A percentile compares a stretch with the other conserved stretches of the same genome.
phyloP scores from a whole-genome alignment of 2,888 invertebrate species.

The Boloria euphrosyne region DNA sequence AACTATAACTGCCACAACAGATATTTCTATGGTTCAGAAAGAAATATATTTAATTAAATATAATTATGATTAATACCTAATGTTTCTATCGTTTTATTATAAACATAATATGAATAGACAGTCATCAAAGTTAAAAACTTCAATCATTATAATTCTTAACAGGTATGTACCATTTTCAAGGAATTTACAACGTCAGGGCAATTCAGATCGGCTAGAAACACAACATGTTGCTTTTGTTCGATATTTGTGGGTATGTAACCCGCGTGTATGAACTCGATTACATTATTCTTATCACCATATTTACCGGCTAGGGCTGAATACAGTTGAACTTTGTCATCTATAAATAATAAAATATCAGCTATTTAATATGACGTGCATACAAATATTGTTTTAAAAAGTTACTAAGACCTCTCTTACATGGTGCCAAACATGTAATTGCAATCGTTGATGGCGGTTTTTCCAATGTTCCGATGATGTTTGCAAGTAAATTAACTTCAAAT shows the following conservation, averaged over 20 bases:
- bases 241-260: conserved; percentile 47
- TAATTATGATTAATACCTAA: no score
- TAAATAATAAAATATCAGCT: conserved; percentile 38
- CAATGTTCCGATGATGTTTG: conserved; percentile 24
- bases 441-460: conserved; percentile 28
- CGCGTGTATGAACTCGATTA: conserved; percentile 51
- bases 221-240: conserved; percentile 54
- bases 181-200: conserved; percentile 55
- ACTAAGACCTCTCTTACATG: conserved; percentile 21
- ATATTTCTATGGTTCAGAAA: conserved; percentile 51
- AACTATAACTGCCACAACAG: neutral
- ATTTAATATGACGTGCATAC: conserved; percentile 2
- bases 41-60: no score
- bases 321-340: conserved; percentile 57
- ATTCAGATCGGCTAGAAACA: conserved; percentile 60
- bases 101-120: no score
- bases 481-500: conserved; percentile 21
- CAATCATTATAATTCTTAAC: no score
- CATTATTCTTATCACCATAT: conserved; percentile 47
- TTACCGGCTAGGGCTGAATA: conserved; percentile 50
- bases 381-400: neutral
- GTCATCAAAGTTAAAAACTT: no score
- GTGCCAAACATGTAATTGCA: conserved; percentile 30
- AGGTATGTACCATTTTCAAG: conserved; percentile 76
- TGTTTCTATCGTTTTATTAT: no score